A percentile compares a stretch with the other conserved stretches of the same genome.
These are phyloP conservation scores for Crocidura indochinensis DNA, from an alignment of 2,797 vertebrate species.

Conservation along the genomic window DNA sequence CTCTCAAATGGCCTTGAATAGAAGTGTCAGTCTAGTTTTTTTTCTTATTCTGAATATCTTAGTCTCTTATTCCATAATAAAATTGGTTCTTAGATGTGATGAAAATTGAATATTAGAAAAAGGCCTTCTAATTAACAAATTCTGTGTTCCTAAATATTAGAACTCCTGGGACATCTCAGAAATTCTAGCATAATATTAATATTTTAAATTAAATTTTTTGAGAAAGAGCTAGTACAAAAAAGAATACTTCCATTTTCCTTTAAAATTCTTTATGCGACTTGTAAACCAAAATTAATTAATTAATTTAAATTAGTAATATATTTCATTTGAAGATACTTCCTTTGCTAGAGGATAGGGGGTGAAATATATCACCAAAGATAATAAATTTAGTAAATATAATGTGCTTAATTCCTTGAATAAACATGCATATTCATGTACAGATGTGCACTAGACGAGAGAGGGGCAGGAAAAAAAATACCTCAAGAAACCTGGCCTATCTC, in stretches of 20 bases:
- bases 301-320: background rate
- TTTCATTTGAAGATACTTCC: background rate
- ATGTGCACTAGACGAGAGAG: no score
- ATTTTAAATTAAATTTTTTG: background rate
- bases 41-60: background rate
- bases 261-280: no score
- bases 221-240: background rate
- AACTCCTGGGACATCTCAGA: background rate
- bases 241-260: background rate
- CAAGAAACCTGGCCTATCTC: no score
- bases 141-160: background rate
- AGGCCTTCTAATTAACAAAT: background rate
- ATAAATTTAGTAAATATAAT: background rate
- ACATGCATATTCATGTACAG: no score
- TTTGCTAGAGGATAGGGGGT: background rate
- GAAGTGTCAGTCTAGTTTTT: background rate
- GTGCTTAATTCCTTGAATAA: background rate
- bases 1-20: accelerated
- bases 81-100: background rate
- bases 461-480: no score
- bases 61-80: background rate
- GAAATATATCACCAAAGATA: background rate
- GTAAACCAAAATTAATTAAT: no score
- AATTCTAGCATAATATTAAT: background rate
- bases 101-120: background rate